phyloP scores from a whole-genome alignment of 2,888 invertebrate genomes.

The Tachina lurida region DNA sequence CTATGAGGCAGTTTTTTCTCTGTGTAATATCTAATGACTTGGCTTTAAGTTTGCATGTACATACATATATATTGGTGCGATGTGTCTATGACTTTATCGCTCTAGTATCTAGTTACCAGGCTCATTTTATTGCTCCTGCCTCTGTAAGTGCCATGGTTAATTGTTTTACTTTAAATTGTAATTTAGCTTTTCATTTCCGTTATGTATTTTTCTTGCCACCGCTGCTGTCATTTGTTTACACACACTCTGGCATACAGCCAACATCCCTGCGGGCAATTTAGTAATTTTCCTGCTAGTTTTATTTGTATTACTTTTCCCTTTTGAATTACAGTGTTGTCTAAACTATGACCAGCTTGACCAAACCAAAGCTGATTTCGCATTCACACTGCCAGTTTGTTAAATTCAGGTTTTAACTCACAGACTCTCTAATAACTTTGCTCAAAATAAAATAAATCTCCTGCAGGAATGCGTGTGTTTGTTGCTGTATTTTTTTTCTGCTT shows the following conservation, averaged over 20 bases:
- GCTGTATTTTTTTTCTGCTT: too few relatives aligned
- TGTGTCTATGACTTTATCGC: constrained; percentile 30
- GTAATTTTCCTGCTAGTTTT: constrained; percentile 4
- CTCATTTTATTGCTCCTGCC: constrained; percentile 23
- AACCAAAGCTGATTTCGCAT: too few relatives aligned
- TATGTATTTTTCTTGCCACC: constrained; percentile 13
- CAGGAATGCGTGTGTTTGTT: too few relatives aligned
- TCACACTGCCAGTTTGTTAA: too few relatives aligned
- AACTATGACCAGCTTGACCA: constrained; percentile 55
- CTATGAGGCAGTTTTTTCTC: too few relatives aligned
- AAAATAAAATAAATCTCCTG: too few relatives aligned
- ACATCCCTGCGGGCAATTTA: constrained; percentile 62
- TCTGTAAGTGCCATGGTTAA: constrained; percentile 63
- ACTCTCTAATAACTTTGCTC: too few relatives aligned
- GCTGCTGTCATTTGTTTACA: background rate
- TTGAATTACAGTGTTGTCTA: constrained; percentile 47
- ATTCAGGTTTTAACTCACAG: too few relatives aligned
- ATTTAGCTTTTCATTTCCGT: constrained; percentile 59
- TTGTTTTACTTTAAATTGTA: constrained; percentile 69
- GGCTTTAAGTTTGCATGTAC: constrained; percentile 11
- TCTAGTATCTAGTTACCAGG: background rate
- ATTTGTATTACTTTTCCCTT: background rate
- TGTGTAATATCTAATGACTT: constrained; percentile 68
- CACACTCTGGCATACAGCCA: constrained; percentile 60
- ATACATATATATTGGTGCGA: background rate